Evolutionary conservation across 1,140 invertebrate species (phyloP).

Genomic region (Zaprionus ornatus): DNA sequence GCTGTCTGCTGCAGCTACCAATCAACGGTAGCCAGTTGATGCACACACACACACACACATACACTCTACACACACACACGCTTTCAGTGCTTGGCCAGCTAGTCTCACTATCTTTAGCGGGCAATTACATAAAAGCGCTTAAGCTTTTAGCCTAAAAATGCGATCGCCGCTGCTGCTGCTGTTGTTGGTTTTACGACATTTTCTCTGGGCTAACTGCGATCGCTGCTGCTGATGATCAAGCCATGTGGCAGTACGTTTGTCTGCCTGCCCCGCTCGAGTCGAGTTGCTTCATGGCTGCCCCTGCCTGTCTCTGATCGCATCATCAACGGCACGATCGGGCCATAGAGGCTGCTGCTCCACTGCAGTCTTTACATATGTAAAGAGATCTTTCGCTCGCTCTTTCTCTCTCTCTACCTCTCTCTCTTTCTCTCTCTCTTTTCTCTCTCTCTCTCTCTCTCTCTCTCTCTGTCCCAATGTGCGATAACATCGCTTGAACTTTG

Average conservation of each 20-base stretch:
- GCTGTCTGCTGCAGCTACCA: slow-evolving; percentile 3
- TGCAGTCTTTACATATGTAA: slow-evolving; percentile 52
- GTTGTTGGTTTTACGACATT: slow-evolving; percentile 49
- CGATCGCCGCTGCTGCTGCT: slow-evolving; percentile 23
- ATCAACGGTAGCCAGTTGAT: slow-evolving; percentile 24
- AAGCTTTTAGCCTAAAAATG: slow-evolving; percentile 68
- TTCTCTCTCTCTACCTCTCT: slow-evolving; percentile 11
- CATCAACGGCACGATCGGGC: slow-evolving; percentile 72
- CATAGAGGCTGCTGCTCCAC: slow-evolving; percentile 33
- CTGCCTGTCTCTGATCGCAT: slow-evolving; percentile 50
- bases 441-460: slow-evolving; percentile 19
- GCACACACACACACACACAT: slow-evolving; percentile 16
- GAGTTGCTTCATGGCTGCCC: slow-evolving; percentile 20
- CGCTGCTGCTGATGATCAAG: slow-evolving; percentile 41
- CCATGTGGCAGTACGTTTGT: slow-evolving; percentile 34
- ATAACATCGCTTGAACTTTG: slow-evolving; percentile 65
- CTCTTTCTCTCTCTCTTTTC: slow-evolving; percentile 21
- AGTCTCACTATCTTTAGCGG: slow-evolving; percentile 55
- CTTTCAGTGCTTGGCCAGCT: slow-evolving; percentile 1
- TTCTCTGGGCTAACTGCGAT: slow-evolving; percentile 42
- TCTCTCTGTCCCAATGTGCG: slow-evolving; percentile 46
- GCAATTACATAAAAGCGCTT: slow-evolving; percentile 78
- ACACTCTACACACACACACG: slow-evolving; percentile 15
- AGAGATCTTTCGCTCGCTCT: slow-evolving; percentile 22
- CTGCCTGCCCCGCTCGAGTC: background rate